Evolutionary conservation across 1,140 invertebrate genomes (phyloP).

Genomic region (Drosophila sechellia): DNA sequence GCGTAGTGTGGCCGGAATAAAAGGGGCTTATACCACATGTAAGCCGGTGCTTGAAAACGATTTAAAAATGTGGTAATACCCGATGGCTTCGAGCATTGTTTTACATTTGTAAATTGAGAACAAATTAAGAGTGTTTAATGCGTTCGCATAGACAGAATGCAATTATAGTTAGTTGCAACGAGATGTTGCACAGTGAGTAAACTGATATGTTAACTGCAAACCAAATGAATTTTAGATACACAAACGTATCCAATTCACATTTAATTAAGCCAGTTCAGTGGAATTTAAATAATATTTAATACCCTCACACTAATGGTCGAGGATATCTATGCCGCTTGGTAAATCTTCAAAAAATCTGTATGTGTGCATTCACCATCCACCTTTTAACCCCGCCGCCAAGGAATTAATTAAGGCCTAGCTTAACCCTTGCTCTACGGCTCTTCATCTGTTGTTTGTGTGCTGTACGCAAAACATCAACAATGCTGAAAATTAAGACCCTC

Average conservation of each 20-base stretch:
- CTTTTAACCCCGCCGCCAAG: slow-evolving; percentile 7
- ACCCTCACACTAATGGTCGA: too few relatives aligned
- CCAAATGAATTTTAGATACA: too few relatives aligned
- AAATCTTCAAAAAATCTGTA: not conserved
- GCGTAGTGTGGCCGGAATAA: slow-evolving; percentile 15
- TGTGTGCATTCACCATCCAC: not conserved
- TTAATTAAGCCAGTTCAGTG: too few relatives aligned
- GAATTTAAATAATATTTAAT: too few relatives aligned
- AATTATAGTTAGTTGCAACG: not conserved
- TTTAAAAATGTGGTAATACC: slow-evolving; percentile 40
- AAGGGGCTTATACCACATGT: slow-evolving; percentile 45
- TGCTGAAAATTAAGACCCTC: slow-evolving; percentile 75
- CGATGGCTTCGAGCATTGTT: slow-evolving; percentile 25
- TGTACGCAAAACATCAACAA: slow-evolving; percentile 58
- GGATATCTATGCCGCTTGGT: too few relatives aligned
- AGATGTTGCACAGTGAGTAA: not conserved
- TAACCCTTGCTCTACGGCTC: slow-evolving; percentile 47
- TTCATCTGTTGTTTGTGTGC: slow-evolving; percentile 21
- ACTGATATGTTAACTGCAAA: not conserved
- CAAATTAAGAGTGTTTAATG: slow-evolving; percentile 20
- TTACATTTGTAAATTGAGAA: slow-evolving; percentile 44
- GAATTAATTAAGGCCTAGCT: slow-evolving; percentile 67
- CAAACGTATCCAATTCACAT: too few relatives aligned
- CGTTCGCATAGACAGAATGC: not conserved
- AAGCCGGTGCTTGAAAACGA: slow-evolving; percentile 40